Evolutionary conservation across 2,113 vertebrate genomes (phyloP).

Genomic region (Corythoichthys intestinalis): DNA sequence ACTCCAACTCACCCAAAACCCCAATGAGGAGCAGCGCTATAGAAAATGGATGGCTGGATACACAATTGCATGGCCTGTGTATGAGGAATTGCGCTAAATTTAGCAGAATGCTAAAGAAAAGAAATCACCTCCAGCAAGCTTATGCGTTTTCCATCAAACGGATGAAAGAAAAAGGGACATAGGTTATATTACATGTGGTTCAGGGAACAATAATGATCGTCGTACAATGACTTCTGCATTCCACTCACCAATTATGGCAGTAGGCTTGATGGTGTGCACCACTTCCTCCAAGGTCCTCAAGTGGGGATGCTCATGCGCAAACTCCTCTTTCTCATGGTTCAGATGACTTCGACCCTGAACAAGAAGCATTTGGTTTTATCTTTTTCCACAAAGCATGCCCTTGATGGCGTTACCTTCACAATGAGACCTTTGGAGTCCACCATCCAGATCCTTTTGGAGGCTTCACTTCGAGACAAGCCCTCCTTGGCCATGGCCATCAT

Average conservation of each 20-base stretch:
- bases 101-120: too few species aligned
- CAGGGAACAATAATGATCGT: neutral
- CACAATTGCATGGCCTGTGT: too few species aligned
- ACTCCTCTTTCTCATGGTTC: conserved; percentile 89
- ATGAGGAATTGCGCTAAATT: too few species aligned
- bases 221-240: neutral
- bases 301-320: conserved; percentile 87
- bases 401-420: conserved; percentile 80
- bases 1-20: too few species aligned
- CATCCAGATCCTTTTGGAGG: conserved; percentile 92
- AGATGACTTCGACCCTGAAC: conserved; percentile 84
- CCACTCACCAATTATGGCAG: conserved; percentile 85
- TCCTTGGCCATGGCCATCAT: conserved; percentile 94
- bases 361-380: neutral
- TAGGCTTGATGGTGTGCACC: conserved; percentile 87
- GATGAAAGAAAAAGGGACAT: conserved; percentile 9
- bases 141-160: conserved; percentile 14
- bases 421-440: conserved; percentile 93
- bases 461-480: conserved; percentile 78
- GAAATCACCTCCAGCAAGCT: neutral
- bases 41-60: too few species aligned
- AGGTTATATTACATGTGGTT: neutral
- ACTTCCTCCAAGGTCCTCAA: conserved; percentile 87
- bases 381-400: neutral
- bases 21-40: too few species aligned